These are phyloP conservation scores for Amia ocellicauda DNA, from an alignment of 2,113 vertebrate species.

Conservation along the genomic window DNA sequence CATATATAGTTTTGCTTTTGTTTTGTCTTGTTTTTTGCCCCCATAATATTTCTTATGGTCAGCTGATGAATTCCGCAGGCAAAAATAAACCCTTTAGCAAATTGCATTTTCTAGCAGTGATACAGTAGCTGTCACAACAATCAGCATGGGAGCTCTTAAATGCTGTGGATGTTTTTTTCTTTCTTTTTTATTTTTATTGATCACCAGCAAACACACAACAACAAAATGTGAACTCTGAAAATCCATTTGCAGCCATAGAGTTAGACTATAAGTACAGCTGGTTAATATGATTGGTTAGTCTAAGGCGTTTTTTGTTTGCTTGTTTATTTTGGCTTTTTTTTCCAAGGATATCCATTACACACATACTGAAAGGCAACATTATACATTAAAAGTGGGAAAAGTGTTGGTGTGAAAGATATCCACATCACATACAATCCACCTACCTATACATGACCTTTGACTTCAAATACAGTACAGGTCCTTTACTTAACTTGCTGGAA, in stretches of 20 bases:
- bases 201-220: constrained; percentile 39
- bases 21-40: constrained; percentile 18
- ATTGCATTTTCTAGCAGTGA: constrained; percentile 48
- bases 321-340: too few species aligned
- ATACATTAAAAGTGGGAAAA: constrained; percentile 9
- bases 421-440: neutral
- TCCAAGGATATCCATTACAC: constrained; percentile 21
- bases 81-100: constrained; percentile 41
- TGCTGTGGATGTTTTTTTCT: constrained; percentile 29
- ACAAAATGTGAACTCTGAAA: constrained; percentile 44
- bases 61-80: constrained; percentile 42
- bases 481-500: neutral
- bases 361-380: neutral
- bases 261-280: constrained; percentile 33
- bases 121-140: constrained; percentile 44
- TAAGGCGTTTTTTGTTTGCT: neutral
- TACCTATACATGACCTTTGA: neutral
- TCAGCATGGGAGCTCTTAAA: constrained; percentile 44
- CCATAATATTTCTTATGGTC: constrained; percentile 17
- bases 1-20: too few species aligned
- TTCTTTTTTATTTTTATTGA: constrained; percentile 35
- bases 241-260: constrained; percentile 35
- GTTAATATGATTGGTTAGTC: constrained; percentile 24
- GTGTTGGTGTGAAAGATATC: neutral
- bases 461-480: neutral